Evolutionary conservation across 2,888 invertebrate species (phyloP).

Genomic region (Amblyjoppa fuscipennis): DNA sequence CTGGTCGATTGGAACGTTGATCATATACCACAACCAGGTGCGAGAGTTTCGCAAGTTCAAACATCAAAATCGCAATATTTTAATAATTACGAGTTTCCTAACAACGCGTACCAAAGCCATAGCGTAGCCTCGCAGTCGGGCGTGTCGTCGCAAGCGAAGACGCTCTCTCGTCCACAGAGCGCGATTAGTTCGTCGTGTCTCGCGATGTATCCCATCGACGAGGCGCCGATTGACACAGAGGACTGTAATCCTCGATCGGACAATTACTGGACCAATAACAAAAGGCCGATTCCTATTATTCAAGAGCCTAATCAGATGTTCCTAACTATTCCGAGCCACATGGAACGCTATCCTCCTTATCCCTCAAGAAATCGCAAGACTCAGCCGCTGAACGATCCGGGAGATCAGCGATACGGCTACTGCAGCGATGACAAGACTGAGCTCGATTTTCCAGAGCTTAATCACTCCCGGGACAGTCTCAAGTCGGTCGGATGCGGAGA

Average conservation of each 20-base stretch:
- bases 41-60: conserved; percentile 72
- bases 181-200: conserved; percentile 70
- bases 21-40: conserved; percentile 80
- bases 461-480: conserved; percentile 69
- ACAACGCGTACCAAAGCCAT: conserved; percentile 70
- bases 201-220: conserved; percentile 74
- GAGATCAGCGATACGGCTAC: conserved; percentile 73
- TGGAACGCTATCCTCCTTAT: conserved; percentile 75
- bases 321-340: conserved; percentile 78
- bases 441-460: conserved; percentile 74
- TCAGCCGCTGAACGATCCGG: conserved; percentile 32
- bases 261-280: conserved; percentile 72
- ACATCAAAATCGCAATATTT: conserved; percentile 69
- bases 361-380: conserved; percentile 63
- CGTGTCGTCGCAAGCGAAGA: conserved; percentile 49
- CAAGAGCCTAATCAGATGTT: conserved; percentile 77
- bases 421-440: conserved; percentile 77
- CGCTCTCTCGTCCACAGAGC: conserved; percentile 66
- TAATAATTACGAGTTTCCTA: conserved; percentile 69
- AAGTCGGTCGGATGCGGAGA: conserved; percentile 53
- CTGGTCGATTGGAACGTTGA: conserved; percentile 82
- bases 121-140: conserved; percentile 55
- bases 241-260: conserved; percentile 68
- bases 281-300: conserved; percentile 76
- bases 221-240: conserved; percentile 70